Conservation (phyloP, 2,113 vertebrate genomes). For the Hippocampus comes region DNA sequence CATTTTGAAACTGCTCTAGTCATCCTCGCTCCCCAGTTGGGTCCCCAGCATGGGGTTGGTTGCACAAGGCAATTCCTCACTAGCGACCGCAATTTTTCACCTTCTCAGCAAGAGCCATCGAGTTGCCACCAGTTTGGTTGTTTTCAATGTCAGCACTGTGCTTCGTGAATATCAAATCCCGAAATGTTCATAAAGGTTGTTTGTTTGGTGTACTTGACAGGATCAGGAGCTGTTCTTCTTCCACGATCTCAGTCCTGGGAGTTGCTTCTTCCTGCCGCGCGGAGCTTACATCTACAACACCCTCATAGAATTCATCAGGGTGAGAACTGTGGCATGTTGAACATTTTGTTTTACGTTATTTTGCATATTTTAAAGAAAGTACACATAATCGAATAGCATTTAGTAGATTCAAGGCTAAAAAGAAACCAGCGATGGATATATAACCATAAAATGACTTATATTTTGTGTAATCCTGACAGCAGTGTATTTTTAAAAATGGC, state of each 20-base stretch:
- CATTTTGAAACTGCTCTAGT: constrained; percentile 3
- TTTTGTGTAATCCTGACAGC: no score
- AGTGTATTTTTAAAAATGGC: no score
- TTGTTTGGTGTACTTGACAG: constrained; percentile 56
- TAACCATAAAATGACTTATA: no score
- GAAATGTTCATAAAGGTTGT: background rate
- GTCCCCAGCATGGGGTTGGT: constrained; percentile 41
- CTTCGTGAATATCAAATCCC: no score
- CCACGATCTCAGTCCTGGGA: constrained; percentile 92
- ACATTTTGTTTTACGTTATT: background rate
- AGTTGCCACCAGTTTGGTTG: background rate
- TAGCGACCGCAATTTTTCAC: constrained; percentile 1
- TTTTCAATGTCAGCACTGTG: background rate
- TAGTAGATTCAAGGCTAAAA: no score
- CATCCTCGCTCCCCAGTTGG: constrained; percentile 50
- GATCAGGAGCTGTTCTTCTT: constrained; percentile 99
- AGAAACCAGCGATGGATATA: no score
- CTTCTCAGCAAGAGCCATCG: background rate
- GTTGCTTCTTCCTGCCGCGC: constrained; percentile 93
- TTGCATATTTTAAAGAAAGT: no score
- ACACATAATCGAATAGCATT: no score
- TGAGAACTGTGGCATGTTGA: constrained; percentile 52
- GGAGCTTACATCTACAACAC: constrained; percentile 90
- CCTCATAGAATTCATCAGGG: constrained; percentile 85
- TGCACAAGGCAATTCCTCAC: constrained; percentile 35